Base-by-base conservation (phyloP, 2,113 vertebrate genomes). In the Pterophyllum scalare region DNA sequence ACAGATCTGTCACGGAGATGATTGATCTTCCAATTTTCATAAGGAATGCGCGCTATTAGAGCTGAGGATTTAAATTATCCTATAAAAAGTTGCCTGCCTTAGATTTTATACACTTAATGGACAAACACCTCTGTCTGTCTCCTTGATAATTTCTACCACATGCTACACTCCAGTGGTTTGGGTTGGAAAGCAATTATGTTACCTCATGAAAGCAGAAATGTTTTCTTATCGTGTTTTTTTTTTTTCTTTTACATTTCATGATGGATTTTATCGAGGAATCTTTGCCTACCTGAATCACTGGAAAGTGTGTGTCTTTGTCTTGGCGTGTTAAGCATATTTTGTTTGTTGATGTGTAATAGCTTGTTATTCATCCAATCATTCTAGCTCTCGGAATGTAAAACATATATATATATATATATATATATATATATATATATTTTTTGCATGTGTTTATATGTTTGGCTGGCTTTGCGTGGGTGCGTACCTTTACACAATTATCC, bases 111-210 rank as follows among this genome's bases (percentile, higher is more conserved):
- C 91, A 89, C 92, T 92, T 92, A 90, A 90, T 93, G 93, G 90
- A 95, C 93, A 94, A 95, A 95, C 91, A 95, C 92, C 92, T 90
- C 92, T 94, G 93, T 94, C 95, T 95, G 91, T 95, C 94, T 94
- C 86, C 93, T 90, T 80, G 72, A 88, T 96, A 94, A 95, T 94
- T 93, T 87, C 90, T 88, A 90, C 92, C 95, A 95, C 94, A 94
- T 95, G 95, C 93, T 93, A 89, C 94, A 94, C 94, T 95, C 93
- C 92, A 91, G 93, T 83, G 93, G 86, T 90, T 94, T 83, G 92
- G 88, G 77, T 80, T 93, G 93, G 89, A 74, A 93, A 92, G 92
- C 94, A 95, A 95, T 96, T 96, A 95, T 92, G 88, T 94, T 95
- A 92, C 93, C 94, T 94, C 94, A 93, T 95, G 94, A 95, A 93